phyloP scores from a whole-genome alignment of 1,140 invertebrate genomes.

The Sycobia sp. region DNA sequence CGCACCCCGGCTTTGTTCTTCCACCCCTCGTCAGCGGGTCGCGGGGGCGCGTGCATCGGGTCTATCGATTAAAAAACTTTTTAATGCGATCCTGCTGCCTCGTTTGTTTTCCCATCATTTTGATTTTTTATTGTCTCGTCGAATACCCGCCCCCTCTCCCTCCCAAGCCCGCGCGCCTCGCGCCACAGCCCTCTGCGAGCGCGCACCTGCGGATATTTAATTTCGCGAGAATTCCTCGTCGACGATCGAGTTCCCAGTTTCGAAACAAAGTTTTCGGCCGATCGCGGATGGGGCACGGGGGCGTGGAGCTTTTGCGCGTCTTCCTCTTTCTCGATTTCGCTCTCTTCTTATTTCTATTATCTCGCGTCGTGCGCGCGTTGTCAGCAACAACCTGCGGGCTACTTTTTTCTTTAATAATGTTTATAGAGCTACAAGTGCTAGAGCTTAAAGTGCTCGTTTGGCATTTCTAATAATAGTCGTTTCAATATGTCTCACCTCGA shows the following conservation, averaged over 20 bases:
- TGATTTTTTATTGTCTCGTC: constrained; percentile 48
- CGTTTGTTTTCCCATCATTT: constrained; percentile 53
- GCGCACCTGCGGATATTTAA: constrained; percentile 51
- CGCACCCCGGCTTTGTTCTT: constrained; percentile 27
- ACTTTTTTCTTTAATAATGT: no score
- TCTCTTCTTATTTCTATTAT: background rate
- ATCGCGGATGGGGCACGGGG: background rate
- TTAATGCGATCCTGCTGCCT: constrained; percentile 52
- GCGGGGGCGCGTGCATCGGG: constrained; percentile 38
- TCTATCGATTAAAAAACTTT: constrained; percentile 60
- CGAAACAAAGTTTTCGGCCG: constrained; percentile 48
- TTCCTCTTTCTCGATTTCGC: background rate
- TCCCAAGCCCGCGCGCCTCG: background rate
- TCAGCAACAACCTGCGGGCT: no score
- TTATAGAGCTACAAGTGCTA: no score
- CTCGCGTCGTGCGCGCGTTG: no score
- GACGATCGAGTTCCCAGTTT: constrained; percentile 35
- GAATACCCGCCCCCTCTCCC: background rate
- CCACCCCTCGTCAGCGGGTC: constrained; percentile 21
- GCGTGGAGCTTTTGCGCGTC: no score
- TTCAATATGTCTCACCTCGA: no score
- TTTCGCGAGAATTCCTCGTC: constrained; percentile 47
- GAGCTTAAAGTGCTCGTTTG: background rate
- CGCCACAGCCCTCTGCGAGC: background rate
- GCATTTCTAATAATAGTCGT: no score